Conservation (phyloP, 1,140 invertebrate species). For the Tribolium castaneum region DNA sequence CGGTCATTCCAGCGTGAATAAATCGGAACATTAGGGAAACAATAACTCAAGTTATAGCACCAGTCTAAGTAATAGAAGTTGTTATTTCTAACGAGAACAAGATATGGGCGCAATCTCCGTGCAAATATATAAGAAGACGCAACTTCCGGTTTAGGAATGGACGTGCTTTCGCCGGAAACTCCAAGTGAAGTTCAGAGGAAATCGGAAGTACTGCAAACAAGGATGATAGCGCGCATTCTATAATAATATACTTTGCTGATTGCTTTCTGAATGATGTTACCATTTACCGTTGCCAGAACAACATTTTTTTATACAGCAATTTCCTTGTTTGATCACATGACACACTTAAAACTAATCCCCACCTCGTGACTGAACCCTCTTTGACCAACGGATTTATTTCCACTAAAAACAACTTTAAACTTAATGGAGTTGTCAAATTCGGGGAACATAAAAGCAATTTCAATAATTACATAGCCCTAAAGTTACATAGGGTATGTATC, state of each 20-base stretch:
- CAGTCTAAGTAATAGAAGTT: constrained; percentile 39
- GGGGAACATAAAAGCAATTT: not conserved
- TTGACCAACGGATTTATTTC: constrained; percentile 42
- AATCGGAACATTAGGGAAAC: constrained; percentile 35
- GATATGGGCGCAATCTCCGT: constrained; percentile 55
- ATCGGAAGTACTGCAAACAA: constrained; percentile 56
- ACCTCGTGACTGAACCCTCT: not conserved
- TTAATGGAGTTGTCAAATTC: constrained; percentile 36
- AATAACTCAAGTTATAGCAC: constrained; percentile 37
- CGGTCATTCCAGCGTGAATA: constrained; percentile 17
- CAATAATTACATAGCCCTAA: constrained; percentile 16
- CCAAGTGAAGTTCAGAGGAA: constrained; percentile 56
- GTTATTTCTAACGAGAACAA: constrained; percentile 48
- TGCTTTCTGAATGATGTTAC: constrained; percentile 45
- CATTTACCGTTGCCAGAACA: not conserved
- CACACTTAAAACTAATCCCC: constrained; percentile 8
- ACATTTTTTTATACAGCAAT: not conserved
- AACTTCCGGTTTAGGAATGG: constrained; percentile 51
- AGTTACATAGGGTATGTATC: not conserved
- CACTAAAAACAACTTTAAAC: constrained; percentile 51
- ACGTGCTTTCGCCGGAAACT: constrained; percentile 55
- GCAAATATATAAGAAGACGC: constrained; percentile 54
- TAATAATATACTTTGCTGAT: constrained; percentile 53
- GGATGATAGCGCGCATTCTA: constrained; percentile 45
- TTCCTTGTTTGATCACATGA: not conserved